Evolutionary conservation across 2,888 invertebrate genomes (phyloP).

Genomic region (Apamea sordens): DNA sequence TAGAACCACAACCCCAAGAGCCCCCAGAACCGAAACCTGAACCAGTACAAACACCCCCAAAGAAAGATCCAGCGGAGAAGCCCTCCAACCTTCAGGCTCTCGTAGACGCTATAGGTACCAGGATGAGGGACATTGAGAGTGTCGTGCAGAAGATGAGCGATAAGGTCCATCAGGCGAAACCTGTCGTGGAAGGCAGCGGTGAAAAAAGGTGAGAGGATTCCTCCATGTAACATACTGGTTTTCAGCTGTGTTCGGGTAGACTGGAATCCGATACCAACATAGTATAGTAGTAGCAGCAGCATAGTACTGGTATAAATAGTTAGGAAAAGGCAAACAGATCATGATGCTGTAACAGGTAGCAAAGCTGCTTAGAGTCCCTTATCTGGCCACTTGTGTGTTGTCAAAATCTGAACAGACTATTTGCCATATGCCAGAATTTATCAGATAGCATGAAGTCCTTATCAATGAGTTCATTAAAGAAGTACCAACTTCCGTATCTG

Average conservation of each 20-base stretch:
- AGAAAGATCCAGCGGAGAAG: slow-evolving; percentile 66
- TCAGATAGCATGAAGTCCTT: too few species aligned
- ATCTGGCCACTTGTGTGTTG: too few species aligned
- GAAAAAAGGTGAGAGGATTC: slow-evolving; percentile 74
- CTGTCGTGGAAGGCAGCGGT: slow-evolving; percentile 60
- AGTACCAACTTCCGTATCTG: too few species aligned
- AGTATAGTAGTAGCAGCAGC: too few species aligned
- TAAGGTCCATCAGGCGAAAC: slow-evolving; percentile 77
- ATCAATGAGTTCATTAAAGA: too few species aligned
- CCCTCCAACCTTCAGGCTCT: slow-evolving; percentile 80
- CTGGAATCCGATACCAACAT: not conserved
- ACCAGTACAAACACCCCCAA: not conserved
- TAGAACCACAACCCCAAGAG: slow-evolving; percentile 40
- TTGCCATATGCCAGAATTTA: too few species aligned
- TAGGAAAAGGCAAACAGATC: not conserved
- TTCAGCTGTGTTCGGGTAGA: not conserved
- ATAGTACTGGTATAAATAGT: not conserved
- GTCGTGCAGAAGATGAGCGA: slow-evolving; percentile 86
- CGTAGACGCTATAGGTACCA: slow-evolving; percentile 85
- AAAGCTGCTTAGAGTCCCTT: too few species aligned
- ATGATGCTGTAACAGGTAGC: not conserved
- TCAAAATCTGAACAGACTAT: too few species aligned
- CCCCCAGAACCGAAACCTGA: slow-evolving; percentile 41
- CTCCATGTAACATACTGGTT: not conserved
- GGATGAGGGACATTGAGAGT: slow-evolving; percentile 85